These are phyloP conservation scores for Leptinotarsa haldemani DNA, from an alignment of 2,888 invertebrate species.

Conservation along the genomic window DNA sequence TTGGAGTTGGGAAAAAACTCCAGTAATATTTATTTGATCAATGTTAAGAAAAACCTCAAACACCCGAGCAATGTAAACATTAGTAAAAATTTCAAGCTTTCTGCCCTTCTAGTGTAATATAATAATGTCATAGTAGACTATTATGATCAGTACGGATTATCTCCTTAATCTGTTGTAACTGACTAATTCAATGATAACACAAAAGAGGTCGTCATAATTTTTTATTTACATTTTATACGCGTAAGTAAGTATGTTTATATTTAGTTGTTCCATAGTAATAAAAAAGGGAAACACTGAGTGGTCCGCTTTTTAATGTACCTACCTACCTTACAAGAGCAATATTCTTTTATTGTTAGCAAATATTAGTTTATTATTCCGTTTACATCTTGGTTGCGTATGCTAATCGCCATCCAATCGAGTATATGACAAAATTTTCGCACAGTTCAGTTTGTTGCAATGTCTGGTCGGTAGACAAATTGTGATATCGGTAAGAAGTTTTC, in stretches of 20 bases:
- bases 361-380: constrained; percentile 47
- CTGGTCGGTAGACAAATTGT: constrained; percentile 11
- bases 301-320: constrained; percentile 27
- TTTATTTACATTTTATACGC: constrained; percentile 20
- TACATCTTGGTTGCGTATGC: constrained; percentile 39
- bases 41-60: too few relatives aligned
- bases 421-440: constrained; percentile 25
- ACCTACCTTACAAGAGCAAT: constrained; percentile 33
- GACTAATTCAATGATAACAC: constrained; percentile 8
- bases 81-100: too few relatives aligned
- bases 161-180: background rate
- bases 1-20: too few relatives aligned
- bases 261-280: constrained; percentile 25
- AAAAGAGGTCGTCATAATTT: constrained; percentile 4
- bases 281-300: constrained; percentile 33
- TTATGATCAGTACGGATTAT: background rate
- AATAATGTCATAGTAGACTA: background rate
- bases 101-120: too few relatives aligned
- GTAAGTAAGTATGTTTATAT: constrained; percentile 26
- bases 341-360: constrained; percentile 45
- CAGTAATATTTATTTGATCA: too few relatives aligned
- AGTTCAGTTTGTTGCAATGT: constrained; percentile 22
- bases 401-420: constrained; percentile 27
- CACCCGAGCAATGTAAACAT: too few relatives aligned
- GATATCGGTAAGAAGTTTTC: background rate